Evolutionary conservation across 2,888 invertebrate genomes (phyloP), one percentile per base, ranked within the genome.

Genomic region (Autographa gamma): DNA sequence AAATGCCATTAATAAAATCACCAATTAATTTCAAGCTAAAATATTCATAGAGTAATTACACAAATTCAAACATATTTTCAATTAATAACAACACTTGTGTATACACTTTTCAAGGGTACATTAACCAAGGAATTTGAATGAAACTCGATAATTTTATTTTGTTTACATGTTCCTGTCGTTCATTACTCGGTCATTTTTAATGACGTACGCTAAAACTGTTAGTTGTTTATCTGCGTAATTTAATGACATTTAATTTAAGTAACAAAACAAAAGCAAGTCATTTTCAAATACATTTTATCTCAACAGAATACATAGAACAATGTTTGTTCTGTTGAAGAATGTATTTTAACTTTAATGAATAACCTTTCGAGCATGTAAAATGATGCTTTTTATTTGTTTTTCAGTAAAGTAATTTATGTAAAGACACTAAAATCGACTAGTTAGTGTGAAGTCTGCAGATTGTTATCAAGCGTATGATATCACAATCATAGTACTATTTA

Each of bases 401-500:
- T 56, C 25, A 56, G 16, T 43, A 63, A 32, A 14, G 31, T 62
- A 31, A 19, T 61, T 62, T 62, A 52, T 16, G 9, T 16, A 62
- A 8, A 16, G 43, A 48, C 16, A 48, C 43, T 63, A 32, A 62
- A 52, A 32, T 48, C 32, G 31, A 62, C 16, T 52, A 52, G 18
- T 31, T 58, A 48, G 58, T 69, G 70, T 62, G 54, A 63, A 71
- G 70, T 82, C 67, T 60, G 66, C 14, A 72, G 85, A 82, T 84
- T 71, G 71, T 84, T 84, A 83, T 83, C 82, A 80, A 69, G 63
- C 38, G 52, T 63, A 69, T 69, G 78, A 78, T 79, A 79, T 71
- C 75, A 81, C 77, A 74, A 82, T 82, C 76, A 77, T 72, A 70
- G 75, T 77, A 71, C 69, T 80, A 72, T 77, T 76, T 74, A 77